These are phyloP conservation scores for Octodonta nipae DNA, from an alignment of 2,888 invertebrate genomes.

Conservation along the genomic window DNA sequence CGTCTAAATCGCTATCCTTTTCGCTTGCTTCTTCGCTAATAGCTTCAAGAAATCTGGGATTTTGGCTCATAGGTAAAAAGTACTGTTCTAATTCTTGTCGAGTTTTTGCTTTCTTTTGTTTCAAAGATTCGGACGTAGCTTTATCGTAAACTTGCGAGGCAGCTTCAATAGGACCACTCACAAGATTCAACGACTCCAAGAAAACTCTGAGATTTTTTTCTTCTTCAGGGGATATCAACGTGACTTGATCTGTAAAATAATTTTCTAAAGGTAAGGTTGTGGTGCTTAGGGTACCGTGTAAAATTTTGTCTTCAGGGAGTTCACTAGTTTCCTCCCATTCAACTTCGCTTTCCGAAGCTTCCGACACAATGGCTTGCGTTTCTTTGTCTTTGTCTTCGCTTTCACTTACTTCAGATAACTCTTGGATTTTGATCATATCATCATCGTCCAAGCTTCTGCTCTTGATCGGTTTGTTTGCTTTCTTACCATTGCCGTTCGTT, in stretches of 20 bases:
- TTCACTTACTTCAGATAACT: constrained; percentile 28
- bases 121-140: constrained; percentile 18
- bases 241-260: constrained; percentile 15
- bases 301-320: constrained; percentile 29
- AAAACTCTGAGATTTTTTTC: constrained; percentile 43
- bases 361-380: constrained; percentile 43
- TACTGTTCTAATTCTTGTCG: constrained; percentile 43
- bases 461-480: constrained; percentile 19
- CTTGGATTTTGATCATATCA: constrained; percentile 31
- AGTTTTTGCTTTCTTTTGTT: constrained; percentile 39
- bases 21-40: constrained; percentile 68
- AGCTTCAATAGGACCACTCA: constrained; percentile 37
- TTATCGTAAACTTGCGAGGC: constrained; percentile 17
- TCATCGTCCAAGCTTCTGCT: constrained; percentile 33
- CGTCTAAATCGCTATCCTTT: constrained; percentile 39
- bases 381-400: constrained; percentile 23
- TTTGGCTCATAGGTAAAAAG: constrained; percentile 44
- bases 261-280: constrained; percentile 37
- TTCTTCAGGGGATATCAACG: constrained; percentile 42
- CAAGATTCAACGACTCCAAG: constrained; percentile 43
- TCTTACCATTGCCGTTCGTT: constrained; percentile 8
- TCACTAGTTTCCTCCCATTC: constrained; percentile 45
- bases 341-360: constrained; percentile 46
- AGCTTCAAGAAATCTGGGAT: constrained; percentile 58
- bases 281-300: constrained; percentile 31